Base-by-base conservation (phyloP, 2,797 vertebrate genomes). In the Pempheris klunzingeri region DNA sequence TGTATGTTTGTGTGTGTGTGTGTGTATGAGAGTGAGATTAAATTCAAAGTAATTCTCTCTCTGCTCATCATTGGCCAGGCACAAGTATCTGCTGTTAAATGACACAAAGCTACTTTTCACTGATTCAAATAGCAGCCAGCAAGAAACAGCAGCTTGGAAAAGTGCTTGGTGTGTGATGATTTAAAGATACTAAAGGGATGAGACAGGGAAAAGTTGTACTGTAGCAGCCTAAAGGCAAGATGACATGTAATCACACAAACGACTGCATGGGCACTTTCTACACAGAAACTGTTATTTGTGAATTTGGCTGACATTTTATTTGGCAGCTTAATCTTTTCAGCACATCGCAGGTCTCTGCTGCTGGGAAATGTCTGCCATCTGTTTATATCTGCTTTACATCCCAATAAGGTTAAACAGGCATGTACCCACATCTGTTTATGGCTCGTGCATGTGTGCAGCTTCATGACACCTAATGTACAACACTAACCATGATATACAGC, bases 121-220 rank as follows among this genome's bases (percentile, higher is more conserved):
- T 4, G 54, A 46, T 74, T 18, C 34, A 69, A 64, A 63, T 4
- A 76, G 67, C 50, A 36, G 32, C 13, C 50, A 36, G 32, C 13
- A 22, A 68, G 43, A 63, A 46, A 61, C 44, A 64, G 28, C 32
- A 47, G 30, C 66, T 78, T 74, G 64, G 67, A 78, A 75, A 80
- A 4, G 28, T 30, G 72, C 55, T 78, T 64, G 44, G 67, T 76
- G 52, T 60, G 49, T 74, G 70, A 59, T 72, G 69, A 74, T 66
- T 75, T 83, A 63, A 74, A 66, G 26, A 71, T 10, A 78, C 28
- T 34, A 50, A 39, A 54, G 54, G 58, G 49, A 83, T 61, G 71
- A 79, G 30, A 47, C 49, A 71, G 54, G 41, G 28, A 44, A 43
- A 64, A 62, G 22, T 62, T 49, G 53, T 32, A 58, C 28, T 50